A percentile compares a stretch with the other conserved stretches of the same genome.
These are phyloP conservation scores for Bellardia bayeri DNA, from an alignment of 2,888 invertebrate species.

Conservation along the genomic window DNA sequence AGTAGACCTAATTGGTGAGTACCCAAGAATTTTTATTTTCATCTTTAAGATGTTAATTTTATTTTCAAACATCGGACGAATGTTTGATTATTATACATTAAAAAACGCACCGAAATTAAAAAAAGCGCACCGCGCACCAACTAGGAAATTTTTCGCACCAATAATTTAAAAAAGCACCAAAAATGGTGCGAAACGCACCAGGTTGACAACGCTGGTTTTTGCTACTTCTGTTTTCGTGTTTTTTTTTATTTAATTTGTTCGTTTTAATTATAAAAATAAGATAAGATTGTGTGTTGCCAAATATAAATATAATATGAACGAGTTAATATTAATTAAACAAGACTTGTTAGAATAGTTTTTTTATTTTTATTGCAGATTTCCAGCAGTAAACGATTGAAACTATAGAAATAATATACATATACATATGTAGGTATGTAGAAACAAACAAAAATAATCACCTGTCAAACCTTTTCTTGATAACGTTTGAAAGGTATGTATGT, in stretches of 20 bases:
- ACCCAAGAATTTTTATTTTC: too few relatives aligned
- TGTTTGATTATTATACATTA: too few relatives aligned
- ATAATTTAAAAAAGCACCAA: too few relatives aligned
- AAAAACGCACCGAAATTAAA: too few relatives aligned
- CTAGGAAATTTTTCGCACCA: too few relatives aligned
- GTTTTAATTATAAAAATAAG: not conserved
- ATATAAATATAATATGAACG: not conserved
- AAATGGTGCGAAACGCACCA: too few relatives aligned
- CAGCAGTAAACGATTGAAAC: not conserved
- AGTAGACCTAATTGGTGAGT: too few relatives aligned
- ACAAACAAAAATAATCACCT: not conserved
- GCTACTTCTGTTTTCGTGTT: not conserved
- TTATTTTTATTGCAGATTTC: not conserved
- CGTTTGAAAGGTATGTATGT: not conserved
- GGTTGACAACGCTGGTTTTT: too few relatives aligned
- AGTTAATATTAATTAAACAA: not conserved
- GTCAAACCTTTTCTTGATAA: not conserved
- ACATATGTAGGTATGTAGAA: too few relatives aligned
- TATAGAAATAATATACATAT: not conserved
- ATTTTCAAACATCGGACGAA: too few relatives aligned
- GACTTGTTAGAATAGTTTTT: not conserved
- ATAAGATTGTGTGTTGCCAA: slow-evolving; percentile 35
- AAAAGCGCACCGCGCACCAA: too few relatives aligned
- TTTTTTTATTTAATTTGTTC: not conserved
- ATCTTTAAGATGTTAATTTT: too few relatives aligned